Conservation (phyloP, 2,797 vertebrate species). For the Eidolon dupreanum region DNA sequence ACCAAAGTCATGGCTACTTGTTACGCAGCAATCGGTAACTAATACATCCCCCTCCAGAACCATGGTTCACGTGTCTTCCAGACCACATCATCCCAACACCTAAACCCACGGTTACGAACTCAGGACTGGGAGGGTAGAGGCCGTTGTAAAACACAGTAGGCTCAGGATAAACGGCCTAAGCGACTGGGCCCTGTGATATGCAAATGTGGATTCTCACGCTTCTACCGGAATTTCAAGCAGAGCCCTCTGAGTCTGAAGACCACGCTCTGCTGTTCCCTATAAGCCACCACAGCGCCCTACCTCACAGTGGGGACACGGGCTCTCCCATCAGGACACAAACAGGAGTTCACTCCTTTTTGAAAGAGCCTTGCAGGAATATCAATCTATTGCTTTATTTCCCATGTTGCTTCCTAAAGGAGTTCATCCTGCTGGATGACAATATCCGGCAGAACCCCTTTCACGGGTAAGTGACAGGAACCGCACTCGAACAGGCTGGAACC, state of each 20-base stretch:
- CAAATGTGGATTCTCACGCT: neutral
- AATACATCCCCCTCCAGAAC: neutral
- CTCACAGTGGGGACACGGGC: accelerated
- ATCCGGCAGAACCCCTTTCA: neutral
- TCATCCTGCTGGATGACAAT: neutral
- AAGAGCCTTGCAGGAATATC: neutral
- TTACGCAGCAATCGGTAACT: neutral
- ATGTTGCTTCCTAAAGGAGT: neutral
- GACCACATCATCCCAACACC: neutral
- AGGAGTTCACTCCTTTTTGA: neutral
- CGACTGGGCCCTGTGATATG: neutral
- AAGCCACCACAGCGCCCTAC: accelerated
- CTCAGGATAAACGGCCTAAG: neutral
- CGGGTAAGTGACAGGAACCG: neutral
- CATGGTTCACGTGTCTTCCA: neutral
- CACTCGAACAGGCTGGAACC: neutral
- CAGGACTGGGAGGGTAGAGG: neutral
- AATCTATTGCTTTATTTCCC: neutral
- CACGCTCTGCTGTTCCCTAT: neutral
- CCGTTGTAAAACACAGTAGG: neutral
- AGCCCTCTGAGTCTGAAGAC: neutral
- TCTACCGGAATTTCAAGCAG: neutral
- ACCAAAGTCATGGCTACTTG: neutral
- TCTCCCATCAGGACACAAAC: neutral
- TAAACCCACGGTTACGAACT: neutral